Percentiles rank a stretch among this genome's conserved stretches.
Evolutionary conservation across 2,797 vertebrate species (phyloP).

Genomic region (Hypotaenidia philippensis): DNA sequence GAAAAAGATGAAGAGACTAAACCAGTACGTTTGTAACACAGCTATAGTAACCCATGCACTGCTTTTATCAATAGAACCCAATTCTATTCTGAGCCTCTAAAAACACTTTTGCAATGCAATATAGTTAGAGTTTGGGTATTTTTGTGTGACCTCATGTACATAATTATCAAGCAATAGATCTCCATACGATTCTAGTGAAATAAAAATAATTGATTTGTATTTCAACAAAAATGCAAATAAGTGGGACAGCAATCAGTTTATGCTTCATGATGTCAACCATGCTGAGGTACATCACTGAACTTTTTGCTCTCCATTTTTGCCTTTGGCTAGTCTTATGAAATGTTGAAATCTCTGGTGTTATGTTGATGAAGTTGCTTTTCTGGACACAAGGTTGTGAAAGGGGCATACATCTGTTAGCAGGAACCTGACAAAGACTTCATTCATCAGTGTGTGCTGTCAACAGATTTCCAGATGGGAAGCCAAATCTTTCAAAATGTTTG

Average conservation of each 20-base stretch:
- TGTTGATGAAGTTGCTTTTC: constrained; percentile 36
- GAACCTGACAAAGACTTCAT: constrained; percentile 39
- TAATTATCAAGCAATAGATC: neutral
- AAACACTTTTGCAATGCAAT: neutral
- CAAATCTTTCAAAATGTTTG: constrained; percentile 26
- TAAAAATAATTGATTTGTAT: neutral
- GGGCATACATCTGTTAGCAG: constrained; percentile 8
- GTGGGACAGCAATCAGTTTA: neutral
- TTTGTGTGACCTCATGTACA: neutral
- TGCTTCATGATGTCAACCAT: neutral
- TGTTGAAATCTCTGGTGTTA: neutral
- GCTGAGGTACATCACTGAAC: neutral
- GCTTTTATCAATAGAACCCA: neutral
- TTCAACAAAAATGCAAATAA: neutral
- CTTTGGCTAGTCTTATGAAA: neutral
- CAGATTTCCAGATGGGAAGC: constrained; percentile 31
- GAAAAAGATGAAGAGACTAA: neutral
- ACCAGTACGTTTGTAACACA: neutral
- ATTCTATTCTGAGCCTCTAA: neutral
- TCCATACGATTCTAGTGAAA: neutral
- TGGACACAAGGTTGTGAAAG: neutral
- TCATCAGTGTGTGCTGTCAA: constrained; percentile 21
- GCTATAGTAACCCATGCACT: neutral
- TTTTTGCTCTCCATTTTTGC: neutral
- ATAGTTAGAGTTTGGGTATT: neutral